Evolutionary conservation across 2,113 vertebrate species (phyloP).

Genomic region (Kryptolebias marmoratus): DNA sequence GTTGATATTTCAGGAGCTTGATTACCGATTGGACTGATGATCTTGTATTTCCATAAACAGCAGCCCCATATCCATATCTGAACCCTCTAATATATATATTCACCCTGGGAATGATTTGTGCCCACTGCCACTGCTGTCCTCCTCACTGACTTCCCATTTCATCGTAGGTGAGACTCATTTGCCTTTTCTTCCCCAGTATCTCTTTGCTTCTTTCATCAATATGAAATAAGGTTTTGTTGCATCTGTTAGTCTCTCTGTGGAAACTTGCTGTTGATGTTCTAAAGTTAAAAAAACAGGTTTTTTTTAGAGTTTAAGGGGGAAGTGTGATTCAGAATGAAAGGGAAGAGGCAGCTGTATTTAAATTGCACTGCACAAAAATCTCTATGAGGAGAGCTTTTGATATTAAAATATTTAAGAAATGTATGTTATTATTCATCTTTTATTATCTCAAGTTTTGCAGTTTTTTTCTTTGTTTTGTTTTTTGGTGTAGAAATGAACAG

Average conservation of each 20-base stretch:
- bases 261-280: not conserved
- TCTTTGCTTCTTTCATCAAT: not conserved
- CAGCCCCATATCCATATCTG: slow-evolving; percentile 50
- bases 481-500: too few species aligned
- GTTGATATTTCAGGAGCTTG: slow-evolving; percentile 73
- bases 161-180: slow-evolving; percentile 64
- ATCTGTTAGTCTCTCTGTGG: not conserved
- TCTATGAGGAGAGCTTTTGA: too few species aligned
- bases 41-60: slow-evolving; percentile 78
- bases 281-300: too few species aligned
- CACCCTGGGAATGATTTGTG: slow-evolving; percentile 14
- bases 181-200: slow-evolving; percentile 6
- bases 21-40: slow-evolving; percentile 71
- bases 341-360: too few species aligned
- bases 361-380: too few species aligned
- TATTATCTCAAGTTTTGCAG: too few species aligned
- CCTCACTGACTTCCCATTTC: slow-evolving; percentile 34
- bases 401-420: too few species aligned
- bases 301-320: too few species aligned
- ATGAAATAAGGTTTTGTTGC: not conserved
- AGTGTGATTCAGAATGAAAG: too few species aligned
- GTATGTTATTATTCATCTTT: too few species aligned
- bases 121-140: slow-evolving; percentile 42
- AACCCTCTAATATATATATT: slow-evolving; percentile 45
- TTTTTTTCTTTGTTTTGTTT: too few species aligned